Conservation (phyloP, 1,140 invertebrate species). For the Cydia amplana region DNA sequence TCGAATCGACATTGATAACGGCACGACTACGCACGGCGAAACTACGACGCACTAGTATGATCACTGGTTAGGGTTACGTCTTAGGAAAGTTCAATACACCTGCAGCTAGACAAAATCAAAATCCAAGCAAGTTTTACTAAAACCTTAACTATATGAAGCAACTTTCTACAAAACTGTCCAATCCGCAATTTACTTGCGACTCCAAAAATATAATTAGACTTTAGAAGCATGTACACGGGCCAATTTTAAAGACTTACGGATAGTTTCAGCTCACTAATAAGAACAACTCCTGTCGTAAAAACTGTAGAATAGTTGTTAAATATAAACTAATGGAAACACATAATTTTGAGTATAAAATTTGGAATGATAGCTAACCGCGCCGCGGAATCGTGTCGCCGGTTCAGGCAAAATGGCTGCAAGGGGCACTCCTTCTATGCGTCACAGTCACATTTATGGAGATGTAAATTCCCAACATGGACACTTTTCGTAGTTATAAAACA, state of each 20-base stretch:
- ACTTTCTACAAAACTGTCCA: not conserved
- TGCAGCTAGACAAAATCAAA: conserved; percentile 34
- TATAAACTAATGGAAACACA: conserved; percentile 24
- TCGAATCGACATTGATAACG: conserved; percentile 72
- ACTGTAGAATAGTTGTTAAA: not conserved
- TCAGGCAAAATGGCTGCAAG: conserved; percentile 78
- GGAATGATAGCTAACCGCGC: conserved; percentile 57
- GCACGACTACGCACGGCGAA: conserved; percentile 65
- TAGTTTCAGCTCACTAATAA: conserved; percentile 16
- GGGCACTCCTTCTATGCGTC: conserved; percentile 80
- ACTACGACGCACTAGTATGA: conserved; percentile 69
- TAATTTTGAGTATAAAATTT: conserved; percentile 48
- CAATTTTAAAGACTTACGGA: conserved; percentile 9
- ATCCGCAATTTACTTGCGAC: conserved; percentile 24
- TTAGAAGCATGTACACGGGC: conserved; percentile 39
- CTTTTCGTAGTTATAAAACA: conserved; percentile 48
- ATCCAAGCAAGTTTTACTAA: conserved; percentile 4
- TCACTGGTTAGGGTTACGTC: conserved; percentile 43
- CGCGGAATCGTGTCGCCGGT: conserved; percentile 78
- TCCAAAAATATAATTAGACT: conserved; percentile 49
- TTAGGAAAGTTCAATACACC: conserved; percentile 37
- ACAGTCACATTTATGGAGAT: conserved; percentile 69
- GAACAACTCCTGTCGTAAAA: conserved; percentile 11
- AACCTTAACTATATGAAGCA: not conserved
- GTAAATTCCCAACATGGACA: conserved; percentile 53